phyloP scores from a whole-genome alignment of 2,888 invertebrate species.

The Notodonta dromedarius region DNA sequence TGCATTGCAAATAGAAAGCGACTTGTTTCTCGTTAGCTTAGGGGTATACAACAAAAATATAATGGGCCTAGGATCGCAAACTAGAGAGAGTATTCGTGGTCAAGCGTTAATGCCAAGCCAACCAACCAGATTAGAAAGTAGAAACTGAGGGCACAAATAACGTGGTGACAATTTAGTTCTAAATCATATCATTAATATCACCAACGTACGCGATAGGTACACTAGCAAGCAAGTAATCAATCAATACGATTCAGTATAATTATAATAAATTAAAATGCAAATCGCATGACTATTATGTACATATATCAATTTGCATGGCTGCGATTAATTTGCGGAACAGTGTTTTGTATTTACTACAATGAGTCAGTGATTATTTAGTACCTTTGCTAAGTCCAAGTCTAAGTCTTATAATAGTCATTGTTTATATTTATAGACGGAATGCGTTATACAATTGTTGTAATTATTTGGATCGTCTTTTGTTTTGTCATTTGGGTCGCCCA shows the following conservation, averaged over 20 bases:
- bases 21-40: conserved; percentile 54
- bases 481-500: conserved; percentile 47
- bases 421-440: conserved; percentile 5
- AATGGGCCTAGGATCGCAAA: conserved; percentile 60
- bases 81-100: conserved; percentile 69
- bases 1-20: conserved; percentile 67
- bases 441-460: conserved; percentile 26
- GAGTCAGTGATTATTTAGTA: conserved; percentile 32
- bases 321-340: conserved; percentile 42
- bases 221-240: neutral
- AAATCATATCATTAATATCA: conserved; percentile 24
- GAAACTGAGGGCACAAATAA: conserved; percentile 62
- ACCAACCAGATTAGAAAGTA: conserved; percentile 74
- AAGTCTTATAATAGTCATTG: conserved; percentile 23
- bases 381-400: conserved; percentile 14
- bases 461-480: conserved; percentile 39
- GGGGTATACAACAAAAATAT: conserved; percentile 70
- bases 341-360: conserved; percentile 29
- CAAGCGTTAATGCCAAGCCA: conserved; percentile 62
- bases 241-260: conserved; percentile 10
- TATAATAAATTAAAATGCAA: conserved; percentile 17
- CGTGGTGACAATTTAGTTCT: conserved; percentile 43
- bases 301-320: conserved; percentile 34
- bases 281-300: conserved; percentile 19
- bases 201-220: conserved; percentile 12